phyloP scores from a whole-genome alignment of 2,888 invertebrate species.

The Hypolimnas misippus region DNA sequence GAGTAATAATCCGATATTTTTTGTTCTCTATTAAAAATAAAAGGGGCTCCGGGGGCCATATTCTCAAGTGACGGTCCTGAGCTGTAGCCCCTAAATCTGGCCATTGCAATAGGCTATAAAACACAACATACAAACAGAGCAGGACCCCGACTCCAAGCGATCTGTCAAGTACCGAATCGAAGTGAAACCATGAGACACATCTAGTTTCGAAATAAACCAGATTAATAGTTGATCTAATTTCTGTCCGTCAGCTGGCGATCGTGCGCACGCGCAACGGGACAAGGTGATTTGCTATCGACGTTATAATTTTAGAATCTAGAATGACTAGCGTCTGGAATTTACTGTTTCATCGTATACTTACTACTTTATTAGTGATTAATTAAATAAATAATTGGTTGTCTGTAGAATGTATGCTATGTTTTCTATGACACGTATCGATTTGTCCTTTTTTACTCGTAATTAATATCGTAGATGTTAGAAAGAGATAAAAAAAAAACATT shows the following conservation, averaged over 20 bases:
- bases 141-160: too few species aligned
- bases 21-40: too few species aligned
- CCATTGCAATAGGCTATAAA: too few species aligned
- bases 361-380: background rate
- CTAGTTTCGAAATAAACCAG: background rate
- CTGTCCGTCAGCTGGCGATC: slow-evolving; percentile 10
- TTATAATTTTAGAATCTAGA: slow-evolving; percentile 13
- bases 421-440: background rate
- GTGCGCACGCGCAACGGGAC: slow-evolving; percentile 14
- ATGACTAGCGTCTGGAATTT: slow-evolving; percentile 8
- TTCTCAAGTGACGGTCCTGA: too few species aligned
- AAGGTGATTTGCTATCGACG: slow-evolving; percentile 14
- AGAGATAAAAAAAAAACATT: too few species aligned
- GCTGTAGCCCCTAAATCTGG: too few species aligned
- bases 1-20: too few species aligned
- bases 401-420: background rate
- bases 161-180: too few species aligned
- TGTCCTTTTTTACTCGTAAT: background rate
- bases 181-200: too few species aligned
- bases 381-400: background rate
- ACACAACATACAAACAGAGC: too few species aligned
- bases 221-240: slow-evolving; percentile 9
- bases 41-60: too few species aligned
- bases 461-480: too few species aligned
- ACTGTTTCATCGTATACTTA: background rate